Conservation (phyloP, 1,140 invertebrate species). For the Magallana gigas region DNA sequence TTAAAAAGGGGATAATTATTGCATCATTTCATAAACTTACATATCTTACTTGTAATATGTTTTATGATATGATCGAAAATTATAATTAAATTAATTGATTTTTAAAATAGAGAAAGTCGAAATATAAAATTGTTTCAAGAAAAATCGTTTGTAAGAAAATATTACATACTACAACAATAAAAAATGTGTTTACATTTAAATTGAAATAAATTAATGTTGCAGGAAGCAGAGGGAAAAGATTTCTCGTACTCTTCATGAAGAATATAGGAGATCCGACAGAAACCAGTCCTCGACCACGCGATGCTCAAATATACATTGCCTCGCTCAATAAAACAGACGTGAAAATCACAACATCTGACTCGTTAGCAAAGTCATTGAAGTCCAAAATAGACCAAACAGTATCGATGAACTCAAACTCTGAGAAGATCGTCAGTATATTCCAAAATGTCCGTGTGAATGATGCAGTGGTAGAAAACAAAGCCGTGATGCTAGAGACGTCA, state of each 20-base stretch:
- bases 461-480: not conserved
- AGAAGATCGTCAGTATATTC: not conserved
- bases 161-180: too few species aligned
- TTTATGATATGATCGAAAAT: not conserved
- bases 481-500: not conserved
- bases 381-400: not conserved
- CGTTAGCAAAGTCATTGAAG: not conserved
- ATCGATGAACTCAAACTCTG: not conserved
- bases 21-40: too few species aligned
- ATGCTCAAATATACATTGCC: not conserved
- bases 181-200: too few species aligned
- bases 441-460: not conserved
- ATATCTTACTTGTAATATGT: too few species aligned
- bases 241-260: constrained; percentile 8
- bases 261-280: not conserved
- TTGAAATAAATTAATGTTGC: too few species aligned
- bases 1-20: too few species aligned
- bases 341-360: not conserved
- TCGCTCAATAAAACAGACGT: not conserved
- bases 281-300: not conserved
- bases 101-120: too few species aligned
- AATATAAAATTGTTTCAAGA: too few species aligned
- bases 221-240: constrained; percentile 9
- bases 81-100: too few species aligned
- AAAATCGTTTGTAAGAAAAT: too few species aligned